Evolutionary conservation across 2,797 vertebrate species (phyloP).

Genomic region (Gadopsis bispinosus): DNA sequence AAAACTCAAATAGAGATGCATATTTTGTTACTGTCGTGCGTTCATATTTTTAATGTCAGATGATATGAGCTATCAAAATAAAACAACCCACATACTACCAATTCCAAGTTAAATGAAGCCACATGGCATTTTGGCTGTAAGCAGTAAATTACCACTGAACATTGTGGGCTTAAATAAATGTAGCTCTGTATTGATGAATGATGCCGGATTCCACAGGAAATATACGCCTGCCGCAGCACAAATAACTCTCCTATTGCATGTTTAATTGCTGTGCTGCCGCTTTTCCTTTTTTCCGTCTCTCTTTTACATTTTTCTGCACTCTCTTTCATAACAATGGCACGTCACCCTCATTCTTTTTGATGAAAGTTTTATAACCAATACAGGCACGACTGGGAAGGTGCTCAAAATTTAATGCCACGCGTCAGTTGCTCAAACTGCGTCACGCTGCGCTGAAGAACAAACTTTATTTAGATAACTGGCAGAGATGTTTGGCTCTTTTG

Average conservation of each 20-base stretch:
- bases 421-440: constrained; percentile 26
- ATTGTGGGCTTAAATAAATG: neutral
- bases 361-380: constrained; percentile 60
- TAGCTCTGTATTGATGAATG: neutral
- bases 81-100: neutral
- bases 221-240: neutral
- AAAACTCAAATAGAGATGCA: neutral
- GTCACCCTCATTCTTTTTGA: constrained; percentile 55
- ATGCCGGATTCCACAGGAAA: neutral
- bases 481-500: constrained; percentile 15
- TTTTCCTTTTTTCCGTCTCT: neutral
- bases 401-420: constrained; percentile 58
- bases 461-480: constrained; percentile 29
- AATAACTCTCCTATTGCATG: neutral
- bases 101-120: neutral
- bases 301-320: constrained; percentile 28
- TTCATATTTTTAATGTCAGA: neutral
- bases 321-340: constrained; percentile 32
- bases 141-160: neutral
- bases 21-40: neutral
- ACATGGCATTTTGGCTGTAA: neutral
- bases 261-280: constrained; percentile 4
- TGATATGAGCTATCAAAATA: neutral
- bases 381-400: constrained; percentile 37
- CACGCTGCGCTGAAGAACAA: constrained; percentile 16